Evolutionary conservation across 2,888 invertebrate species (phyloP).

Genomic region (Drosophila trichaetosa): DNA sequence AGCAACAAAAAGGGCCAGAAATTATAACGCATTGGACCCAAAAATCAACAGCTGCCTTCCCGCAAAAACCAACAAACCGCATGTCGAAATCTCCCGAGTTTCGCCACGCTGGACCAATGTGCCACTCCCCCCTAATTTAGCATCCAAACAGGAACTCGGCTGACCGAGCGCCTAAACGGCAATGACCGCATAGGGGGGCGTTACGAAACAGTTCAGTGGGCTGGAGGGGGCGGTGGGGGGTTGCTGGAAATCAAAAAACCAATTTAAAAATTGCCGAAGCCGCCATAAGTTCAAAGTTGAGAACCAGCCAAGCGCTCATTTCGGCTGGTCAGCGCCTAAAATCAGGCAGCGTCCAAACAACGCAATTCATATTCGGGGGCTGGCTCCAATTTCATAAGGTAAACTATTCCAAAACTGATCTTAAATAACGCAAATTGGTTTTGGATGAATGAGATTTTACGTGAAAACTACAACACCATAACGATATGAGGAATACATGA

Average conservation of each 20-base stretch:
- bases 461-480: neutral
- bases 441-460: neutral
- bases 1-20: slow-evolving; percentile 50
- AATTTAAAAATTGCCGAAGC: slow-evolving; percentile 76
- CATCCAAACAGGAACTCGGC: slow-evolving; percentile 61
- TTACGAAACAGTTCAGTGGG: neutral
- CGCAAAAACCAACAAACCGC: slow-evolving; percentile 77
- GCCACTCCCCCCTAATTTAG: slow-evolving; percentile 2
- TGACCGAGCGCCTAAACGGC: slow-evolving; percentile 73
- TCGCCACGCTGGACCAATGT: slow-evolving; percentile 17
- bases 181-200: slow-evolving; percentile 69
- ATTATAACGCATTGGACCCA: slow-evolving; percentile 78
- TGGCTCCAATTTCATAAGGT: slow-evolving; percentile 13
- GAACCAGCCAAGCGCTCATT: slow-evolving; percentile 60
- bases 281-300: slow-evolving; percentile 75
- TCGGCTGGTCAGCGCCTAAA: slow-evolving; percentile 39
- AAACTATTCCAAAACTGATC: slow-evolving; percentile 1
- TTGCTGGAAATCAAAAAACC: slow-evolving; percentile 64
- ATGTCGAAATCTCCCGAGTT: slow-evolving; percentile 58
- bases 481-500: too few species aligned
- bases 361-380: slow-evolving; percentile 27
- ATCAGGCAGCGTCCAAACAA: slow-evolving; percentile 44
- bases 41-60: slow-evolving; percentile 77
- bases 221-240: neutral
- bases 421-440: neutral